These are phyloP conservation scores for Lutjanus erythropterus DNA, from an alignment of 2,113 vertebrate genomes.

Conservation along the genomic window DNA sequence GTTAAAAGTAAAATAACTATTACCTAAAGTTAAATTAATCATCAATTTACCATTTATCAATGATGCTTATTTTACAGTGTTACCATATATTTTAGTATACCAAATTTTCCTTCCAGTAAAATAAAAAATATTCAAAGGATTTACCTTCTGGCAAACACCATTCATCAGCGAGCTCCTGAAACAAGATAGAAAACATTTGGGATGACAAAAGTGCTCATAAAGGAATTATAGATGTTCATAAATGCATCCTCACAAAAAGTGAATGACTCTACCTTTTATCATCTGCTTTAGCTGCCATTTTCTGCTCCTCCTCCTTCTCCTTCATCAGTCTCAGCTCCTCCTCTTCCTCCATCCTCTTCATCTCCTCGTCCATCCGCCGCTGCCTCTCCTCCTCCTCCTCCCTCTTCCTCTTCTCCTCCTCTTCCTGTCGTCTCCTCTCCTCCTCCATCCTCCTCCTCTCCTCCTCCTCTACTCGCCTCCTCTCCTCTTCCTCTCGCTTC, in stretches of 20 bases:
- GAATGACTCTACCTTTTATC: constrained; percentile 53
- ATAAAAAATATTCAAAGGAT: too few species aligned
- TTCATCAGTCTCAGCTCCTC: constrained; percentile 49
- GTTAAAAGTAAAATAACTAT: too few species aligned
- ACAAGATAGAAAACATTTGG: constrained; percentile 9
- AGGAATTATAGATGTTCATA: neutral
- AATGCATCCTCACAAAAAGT: neutral
- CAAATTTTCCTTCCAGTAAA: too few species aligned
- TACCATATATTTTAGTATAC: too few species aligned
- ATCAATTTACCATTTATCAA: too few species aligned
- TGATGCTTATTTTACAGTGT: too few species aligned
- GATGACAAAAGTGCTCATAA: neutral
- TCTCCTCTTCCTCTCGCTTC: constrained; percentile 79
- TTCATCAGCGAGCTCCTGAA: constrained; percentile 73
- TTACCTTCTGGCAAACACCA: constrained; percentile 77
- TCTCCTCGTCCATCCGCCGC: constrained; percentile 69
- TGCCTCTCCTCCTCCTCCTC: constrained; percentile 46
- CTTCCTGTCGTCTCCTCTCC: constrained; percentile 74
- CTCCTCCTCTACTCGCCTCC: constrained; percentile 49
- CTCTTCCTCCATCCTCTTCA: constrained; percentile 43
- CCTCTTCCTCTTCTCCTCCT: constrained; percentile 39
- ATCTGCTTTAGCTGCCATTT: constrained; percentile 50
- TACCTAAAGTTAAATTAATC: too few species aligned
- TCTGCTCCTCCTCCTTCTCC: constrained; percentile 59
- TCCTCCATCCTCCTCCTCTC: constrained; percentile 78